A percentile compares a stretch with the other conserved stretches of the same genome.
These are phyloP conservation scores for Cossypha polioptera DNA, from an alignment of 2,797 vertebrate species.

Conservation along the genomic window DNA sequence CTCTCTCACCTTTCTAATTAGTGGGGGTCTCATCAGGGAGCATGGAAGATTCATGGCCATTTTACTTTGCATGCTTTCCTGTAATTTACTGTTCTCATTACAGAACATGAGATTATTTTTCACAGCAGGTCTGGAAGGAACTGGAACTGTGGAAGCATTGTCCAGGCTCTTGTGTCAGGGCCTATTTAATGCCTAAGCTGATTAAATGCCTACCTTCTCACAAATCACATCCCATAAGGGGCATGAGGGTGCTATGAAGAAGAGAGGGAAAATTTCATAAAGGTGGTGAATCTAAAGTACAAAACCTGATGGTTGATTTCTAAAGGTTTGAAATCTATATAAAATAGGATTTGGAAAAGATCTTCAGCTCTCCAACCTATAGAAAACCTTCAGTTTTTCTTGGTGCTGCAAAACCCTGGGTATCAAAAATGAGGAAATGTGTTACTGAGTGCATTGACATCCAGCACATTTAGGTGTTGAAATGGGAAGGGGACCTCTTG, in stretches of 20 bases:
- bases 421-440: background rate
- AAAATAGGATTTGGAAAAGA: background rate
- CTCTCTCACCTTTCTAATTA: conserved; percentile 31
- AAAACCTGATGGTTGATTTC: background rate
- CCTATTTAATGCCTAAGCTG: conserved; percentile 13
- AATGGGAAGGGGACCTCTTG: background rate
- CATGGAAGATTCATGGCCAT: background rate
- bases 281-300: background rate
- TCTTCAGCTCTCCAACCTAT: background rate
- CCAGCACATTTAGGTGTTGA: background rate
- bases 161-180: conserved; percentile 1
- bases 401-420: background rate
- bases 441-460: background rate
- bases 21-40: background rate
- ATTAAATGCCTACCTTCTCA: conserved; percentile 18
- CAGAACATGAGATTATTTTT: background rate
- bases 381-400: background rate
- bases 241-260: background rate
- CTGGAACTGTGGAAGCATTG: background rate
- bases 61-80: background rate
- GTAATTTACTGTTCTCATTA: conserved; percentile 54
- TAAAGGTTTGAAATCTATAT: background rate
- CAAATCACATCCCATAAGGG: background rate
- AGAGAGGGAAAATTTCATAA: background rate
- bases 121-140: background rate